Base-by-base conservation (phyloP, 2,888 invertebrate species). In the Agrotis ipsilon region DNA sequence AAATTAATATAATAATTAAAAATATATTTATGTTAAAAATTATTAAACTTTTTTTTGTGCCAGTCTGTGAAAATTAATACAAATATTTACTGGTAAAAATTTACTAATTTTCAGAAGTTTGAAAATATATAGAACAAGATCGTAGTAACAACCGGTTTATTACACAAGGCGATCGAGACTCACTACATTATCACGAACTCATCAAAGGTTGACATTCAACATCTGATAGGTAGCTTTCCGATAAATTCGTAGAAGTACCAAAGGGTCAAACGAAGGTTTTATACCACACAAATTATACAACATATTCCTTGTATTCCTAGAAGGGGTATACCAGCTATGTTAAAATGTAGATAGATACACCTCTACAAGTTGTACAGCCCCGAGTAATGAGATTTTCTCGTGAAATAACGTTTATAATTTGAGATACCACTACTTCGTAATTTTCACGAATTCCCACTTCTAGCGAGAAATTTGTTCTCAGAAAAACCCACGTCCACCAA, bases 231-330 rank as follows among this genome's bases (percentile, higher is more conserved):
- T 1, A 1, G 11, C 54, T 39, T 13, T 13, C 18, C 24, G 5
- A 39, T 18, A 9, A 4, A 18, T 73, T 65, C 27, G 2, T n/a
- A n/a, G 66, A 66, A 66, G 2, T 48, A 48, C 16, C 13, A 48
- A 27, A 32, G 13, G 9, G 27, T 73, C 52, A 52, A 64, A 73
- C 7, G 16, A 54, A 27, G 52, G 27, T 39, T 58, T 63, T 14
- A 63, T 19, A 24, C 16, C 19, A 64, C 24, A n/a, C 18, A 32
- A 39, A 57, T 45, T 45, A 43, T 1, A 21, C 46, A n/a, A 21
- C 7, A 21, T 13, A 13, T 14, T 18, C 0, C 4, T 19, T 18
- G 1, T 45, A 46, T 51, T 14, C 16, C 16, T 27, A 1, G 18
- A 57, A 57, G 0, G 1, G 48, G 32, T 27, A 27, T 5, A 48